Evolutionary conservation across 1,140 invertebrate species (phyloP).

Genomic region (Drosophila insularis): DNA sequence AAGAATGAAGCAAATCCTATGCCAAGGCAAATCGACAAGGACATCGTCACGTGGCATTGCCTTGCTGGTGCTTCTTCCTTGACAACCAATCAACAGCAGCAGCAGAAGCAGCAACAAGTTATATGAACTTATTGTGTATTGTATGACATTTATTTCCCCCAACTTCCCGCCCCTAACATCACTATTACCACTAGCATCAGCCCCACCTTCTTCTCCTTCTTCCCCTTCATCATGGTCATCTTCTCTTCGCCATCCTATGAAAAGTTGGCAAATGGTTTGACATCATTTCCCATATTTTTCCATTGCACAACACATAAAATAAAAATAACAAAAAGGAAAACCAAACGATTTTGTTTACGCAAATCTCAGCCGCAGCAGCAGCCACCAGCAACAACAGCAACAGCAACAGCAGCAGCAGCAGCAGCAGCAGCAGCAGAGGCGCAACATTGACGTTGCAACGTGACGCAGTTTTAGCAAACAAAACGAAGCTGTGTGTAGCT

Average conservation of each 20-base stretch:
- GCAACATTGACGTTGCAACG: slow-evolving; percentile 60
- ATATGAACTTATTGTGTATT: slow-evolving; percentile 11
- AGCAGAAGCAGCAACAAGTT: slow-evolving; percentile 6
- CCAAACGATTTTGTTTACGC: slow-evolving; percentile 71
- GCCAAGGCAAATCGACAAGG: slow-evolving; percentile 37
- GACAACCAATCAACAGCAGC: background rate
- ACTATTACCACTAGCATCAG: background rate
- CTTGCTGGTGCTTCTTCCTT: background rate
- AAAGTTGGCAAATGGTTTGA: slow-evolving; percentile 37
- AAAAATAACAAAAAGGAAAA: slow-evolving; percentile 36
- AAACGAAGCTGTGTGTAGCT: slow-evolving; percentile 44
- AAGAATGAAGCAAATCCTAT: slow-evolving; percentile 9
- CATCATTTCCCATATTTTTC: slow-evolving; percentile 42
- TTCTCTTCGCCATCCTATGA: background rate
- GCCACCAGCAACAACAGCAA: slow-evolving; percentile 18
- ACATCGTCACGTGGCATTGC: slow-evolving; percentile 39
- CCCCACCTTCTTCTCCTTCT: background rate
- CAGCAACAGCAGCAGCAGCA: slow-evolving; percentile 10
- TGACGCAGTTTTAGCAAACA: slow-evolving; percentile 73
- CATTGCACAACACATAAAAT: slow-evolving; percentile 12
- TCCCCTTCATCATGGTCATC: too few species aligned
- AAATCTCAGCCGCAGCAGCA: slow-evolving; percentile 57
- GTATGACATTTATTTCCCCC: background rate
- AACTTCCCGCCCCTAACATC: too few species aligned
- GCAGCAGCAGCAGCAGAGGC: slow-evolving; percentile 11